Base-by-base conservation (phyloP, 2,797 vertebrate genomes). In the Emys orbicularis region DNA sequence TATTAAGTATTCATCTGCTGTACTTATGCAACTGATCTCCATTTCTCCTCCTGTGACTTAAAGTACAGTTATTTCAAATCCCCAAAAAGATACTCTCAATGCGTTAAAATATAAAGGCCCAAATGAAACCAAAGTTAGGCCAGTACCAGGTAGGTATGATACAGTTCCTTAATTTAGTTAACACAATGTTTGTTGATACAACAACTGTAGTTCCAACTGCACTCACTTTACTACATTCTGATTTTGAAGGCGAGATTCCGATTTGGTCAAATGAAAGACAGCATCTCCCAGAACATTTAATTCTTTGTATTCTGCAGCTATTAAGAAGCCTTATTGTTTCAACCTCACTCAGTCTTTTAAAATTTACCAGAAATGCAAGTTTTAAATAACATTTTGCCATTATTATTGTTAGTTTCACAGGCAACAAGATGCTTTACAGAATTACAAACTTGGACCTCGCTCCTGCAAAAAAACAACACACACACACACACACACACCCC, bases 1-100 rank as follows among this genome's bases (percentile, higher is more conserved):
- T 61, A 89, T 95, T 34, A 79, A 93, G 85, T 41, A 92, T 87
- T 91, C 54, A 52, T 84, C 95, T 96, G 59, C 79, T 90, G 82
- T 79, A 49, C 74, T 77, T 44, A 44, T 90, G 59, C 82, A 61
- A 18, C 41, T 80, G 18, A 0, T 85, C 61, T 92, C 23, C 18
- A 12, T 92, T 90, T 95, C 87, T 87, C 27, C 83, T 83, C 65
- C 61, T 84, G 91, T 87, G 89, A 89, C 72, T 93, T 68, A 18
- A 7, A 86, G 44, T 90, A 37, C 57, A 93, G 83, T 77, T 93
- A 65, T 86, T 93, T 56, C 87, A 93, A 77, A 37, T 50, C 37
- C 89, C 84, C 82, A 2, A 34, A 84, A 87, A 91, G 61, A 82
- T 79, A 89, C 41, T 72, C 25, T 82, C 93, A 72, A 37, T 61